These are phyloP conservation scores for Stegophylla sp. DNA, from an alignment of 2,888 invertebrate genomes.

Conservation along the genomic window DNA sequence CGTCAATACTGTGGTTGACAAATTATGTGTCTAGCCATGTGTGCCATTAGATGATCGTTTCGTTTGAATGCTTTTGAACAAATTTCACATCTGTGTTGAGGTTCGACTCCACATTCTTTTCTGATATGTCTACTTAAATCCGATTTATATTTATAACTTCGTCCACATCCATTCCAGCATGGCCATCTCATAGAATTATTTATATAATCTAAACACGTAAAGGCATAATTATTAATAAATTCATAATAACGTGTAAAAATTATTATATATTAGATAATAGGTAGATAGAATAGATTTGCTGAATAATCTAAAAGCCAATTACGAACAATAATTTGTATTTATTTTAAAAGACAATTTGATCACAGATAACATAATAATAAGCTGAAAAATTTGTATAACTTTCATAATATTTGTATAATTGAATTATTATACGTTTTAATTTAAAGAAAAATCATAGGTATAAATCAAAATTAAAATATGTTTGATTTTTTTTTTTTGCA, in stretches of 20 bases:
- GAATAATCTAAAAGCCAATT: neutral
- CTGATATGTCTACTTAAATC: constrained; percentile 73
- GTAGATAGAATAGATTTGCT: neutral
- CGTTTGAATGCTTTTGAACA: constrained; percentile 49
- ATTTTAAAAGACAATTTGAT: neutral
- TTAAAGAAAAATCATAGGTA: too few relatives aligned
- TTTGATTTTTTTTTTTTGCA: too few relatives aligned
- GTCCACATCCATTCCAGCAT: constrained; percentile 69
- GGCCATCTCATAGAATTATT: constrained; percentile 63
- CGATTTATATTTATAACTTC: constrained; percentile 77
- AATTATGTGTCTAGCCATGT: constrained; percentile 1
- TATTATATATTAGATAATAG: neutral
- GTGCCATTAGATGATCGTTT: constrained; percentile 3
- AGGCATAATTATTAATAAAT: constrained; percentile 17
- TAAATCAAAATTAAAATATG: too few relatives aligned
- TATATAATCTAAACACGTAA: neutral
- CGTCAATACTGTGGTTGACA: neutral
- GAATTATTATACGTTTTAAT: too few relatives aligned
- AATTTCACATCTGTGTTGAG: constrained; percentile 63
- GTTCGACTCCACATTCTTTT: constrained; percentile 67
- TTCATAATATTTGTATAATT: too few relatives aligned
- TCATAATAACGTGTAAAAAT: neutral
- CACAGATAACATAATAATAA: neutral
- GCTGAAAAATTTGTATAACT: too few relatives aligned
- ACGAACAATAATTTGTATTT: neutral